These are phyloP conservation scores for Spinus olivaceus DNA, from an alignment of 2,797 vertebrate genomes.

Conservation along the genomic window DNA sequence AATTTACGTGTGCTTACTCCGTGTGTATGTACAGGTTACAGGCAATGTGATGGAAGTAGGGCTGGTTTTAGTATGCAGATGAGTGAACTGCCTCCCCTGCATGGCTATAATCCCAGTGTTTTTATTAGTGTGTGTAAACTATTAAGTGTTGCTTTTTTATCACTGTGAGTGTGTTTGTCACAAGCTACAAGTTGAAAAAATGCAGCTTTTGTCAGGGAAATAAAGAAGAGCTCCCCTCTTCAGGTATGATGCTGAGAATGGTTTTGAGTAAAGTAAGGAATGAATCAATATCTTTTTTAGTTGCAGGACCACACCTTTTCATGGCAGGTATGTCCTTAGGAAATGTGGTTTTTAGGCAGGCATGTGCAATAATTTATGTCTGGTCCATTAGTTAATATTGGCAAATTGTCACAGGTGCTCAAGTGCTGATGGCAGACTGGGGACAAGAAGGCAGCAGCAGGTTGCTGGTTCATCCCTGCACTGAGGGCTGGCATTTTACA, in stretches of 20 bases:
- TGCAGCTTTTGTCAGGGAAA: not conserved
- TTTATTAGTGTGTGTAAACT: not conserved
- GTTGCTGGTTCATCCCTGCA: not conserved
- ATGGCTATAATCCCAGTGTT: not conserved
- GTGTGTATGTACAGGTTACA: not conserved
- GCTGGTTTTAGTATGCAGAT: not conserved
- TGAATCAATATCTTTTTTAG: not conserved
- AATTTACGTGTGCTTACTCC: not conserved
- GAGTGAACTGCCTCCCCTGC: not conserved
- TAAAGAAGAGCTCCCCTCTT: not conserved
- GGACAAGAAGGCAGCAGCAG: not conserved
- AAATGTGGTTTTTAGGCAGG: not conserved
- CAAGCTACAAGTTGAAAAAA: not conserved
- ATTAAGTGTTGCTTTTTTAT: not conserved
- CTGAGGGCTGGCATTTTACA: not conserved
- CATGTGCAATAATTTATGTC: constrained; percentile 12
- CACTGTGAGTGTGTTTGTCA: not conserved
- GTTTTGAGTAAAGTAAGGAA: not conserved
- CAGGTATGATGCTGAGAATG: not conserved
- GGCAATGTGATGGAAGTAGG: not conserved
- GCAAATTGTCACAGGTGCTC: not conserved
- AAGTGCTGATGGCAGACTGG: not conserved
- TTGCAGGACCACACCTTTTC: not conserved
- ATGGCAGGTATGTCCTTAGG: not conserved
- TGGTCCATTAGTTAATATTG: constrained; percentile 39